Evolutionary conservation across 1,140 invertebrate species (phyloP).

Genomic region (Camponotus pennsylvanicus): DNA sequence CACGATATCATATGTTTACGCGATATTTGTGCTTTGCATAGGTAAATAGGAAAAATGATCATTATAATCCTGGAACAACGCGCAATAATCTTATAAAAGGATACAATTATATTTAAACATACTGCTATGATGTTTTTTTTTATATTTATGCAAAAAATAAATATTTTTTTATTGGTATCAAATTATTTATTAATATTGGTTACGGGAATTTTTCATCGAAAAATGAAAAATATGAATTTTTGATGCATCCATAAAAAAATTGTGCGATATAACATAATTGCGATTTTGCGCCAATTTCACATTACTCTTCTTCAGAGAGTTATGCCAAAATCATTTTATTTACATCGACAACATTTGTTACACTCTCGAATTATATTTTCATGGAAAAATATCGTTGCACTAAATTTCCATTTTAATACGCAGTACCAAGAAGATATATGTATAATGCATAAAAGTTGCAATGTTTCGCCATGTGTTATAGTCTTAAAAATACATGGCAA

Average conservation of each 20-base stretch:
- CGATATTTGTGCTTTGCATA: neutral
- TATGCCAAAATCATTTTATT: neutral
- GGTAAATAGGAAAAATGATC: neutral
- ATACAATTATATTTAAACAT: neutral
- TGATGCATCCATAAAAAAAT: neutral
- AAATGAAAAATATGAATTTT: neutral
- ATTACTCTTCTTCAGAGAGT: neutral
- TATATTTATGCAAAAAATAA: neutral
- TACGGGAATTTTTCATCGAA: neutral
- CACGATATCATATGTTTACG: neutral
- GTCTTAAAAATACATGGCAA: constrained; percentile 53
- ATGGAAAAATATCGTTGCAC: constrained; percentile 2
- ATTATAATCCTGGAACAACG: neutral
- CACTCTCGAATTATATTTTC: constrained; percentile 10
- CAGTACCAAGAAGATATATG: neutral
- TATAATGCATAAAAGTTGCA: constrained; percentile 46
- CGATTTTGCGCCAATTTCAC: neutral
- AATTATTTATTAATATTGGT: neutral
- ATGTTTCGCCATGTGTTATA: constrained; percentile 40
- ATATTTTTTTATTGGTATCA: neutral
- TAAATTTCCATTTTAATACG: constrained; percentile 2
- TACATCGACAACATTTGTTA: neutral
- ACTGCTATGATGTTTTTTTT: neutral
- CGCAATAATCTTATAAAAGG: neutral
- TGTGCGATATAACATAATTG: neutral